Conservation (phyloP, 1,140 invertebrate species). For the Cherax quadricarinatus region DNA sequence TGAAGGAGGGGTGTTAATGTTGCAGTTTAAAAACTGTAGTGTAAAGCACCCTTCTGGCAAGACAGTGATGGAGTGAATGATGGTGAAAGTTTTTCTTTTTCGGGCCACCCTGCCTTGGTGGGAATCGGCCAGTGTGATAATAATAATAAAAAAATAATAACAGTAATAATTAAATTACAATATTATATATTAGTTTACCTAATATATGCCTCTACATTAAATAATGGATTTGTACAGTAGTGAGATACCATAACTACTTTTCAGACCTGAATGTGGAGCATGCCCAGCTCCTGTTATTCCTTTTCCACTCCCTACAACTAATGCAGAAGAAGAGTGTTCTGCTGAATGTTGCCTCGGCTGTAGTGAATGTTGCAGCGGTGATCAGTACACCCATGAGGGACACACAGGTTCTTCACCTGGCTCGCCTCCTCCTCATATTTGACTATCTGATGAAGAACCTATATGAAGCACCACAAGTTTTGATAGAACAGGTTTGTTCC, state of each 20-base stretch:
- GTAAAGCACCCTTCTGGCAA: too few species aligned
- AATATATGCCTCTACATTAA: too few species aligned
- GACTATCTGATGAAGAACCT: constrained; percentile 97
- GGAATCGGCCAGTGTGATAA: too few species aligned
- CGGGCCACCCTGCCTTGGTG: too few species aligned
- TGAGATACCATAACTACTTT: constrained; percentile 14
- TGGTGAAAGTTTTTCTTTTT: too few species aligned
- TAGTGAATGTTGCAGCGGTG: constrained; percentile 70
- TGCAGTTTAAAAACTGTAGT: too few species aligned
- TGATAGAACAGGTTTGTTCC: constrained; percentile 79
- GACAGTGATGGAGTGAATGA: too few species aligned
- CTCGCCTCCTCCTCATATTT: constrained; percentile 90
- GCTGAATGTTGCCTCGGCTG: constrained; percentile 74
- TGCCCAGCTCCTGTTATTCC: constrained; percentile 92
- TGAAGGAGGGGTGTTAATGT: too few species aligned
- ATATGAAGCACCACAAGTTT: constrained; percentile 84
- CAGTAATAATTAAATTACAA: too few species aligned
- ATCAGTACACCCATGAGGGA: constrained; percentile 73
- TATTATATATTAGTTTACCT: too few species aligned
- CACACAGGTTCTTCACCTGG: constrained; percentile 84
- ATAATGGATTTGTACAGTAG: background rate
- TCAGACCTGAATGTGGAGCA: constrained; percentile 97
- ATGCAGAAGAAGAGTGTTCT: constrained; percentile 98
- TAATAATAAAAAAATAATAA: too few species aligned
- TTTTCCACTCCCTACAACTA: constrained; percentile 95